These are phyloP conservation scores for Electrophaes corylata DNA, from an alignment of 2,888 invertebrate genomes.

Conservation along the genomic window DNA sequence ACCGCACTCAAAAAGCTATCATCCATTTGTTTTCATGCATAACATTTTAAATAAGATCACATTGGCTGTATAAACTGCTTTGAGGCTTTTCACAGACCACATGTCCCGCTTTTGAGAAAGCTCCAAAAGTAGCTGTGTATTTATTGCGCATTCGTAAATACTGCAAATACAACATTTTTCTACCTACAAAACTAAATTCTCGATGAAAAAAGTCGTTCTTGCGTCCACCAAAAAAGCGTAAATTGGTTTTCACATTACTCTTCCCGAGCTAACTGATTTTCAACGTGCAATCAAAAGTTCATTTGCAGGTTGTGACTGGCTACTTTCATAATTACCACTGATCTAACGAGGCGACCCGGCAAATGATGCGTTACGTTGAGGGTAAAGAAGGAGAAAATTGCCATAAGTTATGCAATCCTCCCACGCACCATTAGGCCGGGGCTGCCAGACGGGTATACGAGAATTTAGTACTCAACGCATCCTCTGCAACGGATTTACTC, in stretches of 20 bases:
- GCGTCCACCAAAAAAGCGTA: not conserved
- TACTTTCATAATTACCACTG: slow-evolving; percentile 59
- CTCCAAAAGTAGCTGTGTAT: too few species aligned
- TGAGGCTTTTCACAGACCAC: too few species aligned
- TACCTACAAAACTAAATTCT: too few species aligned
- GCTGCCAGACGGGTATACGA: slow-evolving; percentile 46
- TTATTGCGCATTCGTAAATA: too few species aligned
- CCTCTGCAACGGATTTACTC: slow-evolving; percentile 59
- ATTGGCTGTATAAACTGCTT: too few species aligned
- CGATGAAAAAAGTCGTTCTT: not conserved
- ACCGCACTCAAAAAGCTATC: too few species aligned
- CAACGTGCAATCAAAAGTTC: slow-evolving; percentile 46
- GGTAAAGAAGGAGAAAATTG: slow-evolving; percentile 72
- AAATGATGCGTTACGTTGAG: slow-evolving; percentile 69
- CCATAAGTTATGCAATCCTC: slow-evolving; percentile 76
- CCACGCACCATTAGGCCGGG: slow-evolving; percentile 72
- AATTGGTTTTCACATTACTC: slow-evolving; percentile 17
- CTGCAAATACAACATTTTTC: too few species aligned
- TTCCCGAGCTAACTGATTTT: slow-evolving; percentile 14
- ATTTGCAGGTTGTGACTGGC: slow-evolving; percentile 57
- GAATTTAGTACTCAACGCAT: slow-evolving; percentile 65
- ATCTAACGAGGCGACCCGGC: slow-evolving; percentile 60
- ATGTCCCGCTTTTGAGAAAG: too few species aligned
- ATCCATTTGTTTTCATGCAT: too few species aligned
- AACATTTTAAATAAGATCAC: too few species aligned